Base-by-base conservation (phyloP, 1,140 invertebrate genomes). In the Zaprionus nigranus region DNA sequence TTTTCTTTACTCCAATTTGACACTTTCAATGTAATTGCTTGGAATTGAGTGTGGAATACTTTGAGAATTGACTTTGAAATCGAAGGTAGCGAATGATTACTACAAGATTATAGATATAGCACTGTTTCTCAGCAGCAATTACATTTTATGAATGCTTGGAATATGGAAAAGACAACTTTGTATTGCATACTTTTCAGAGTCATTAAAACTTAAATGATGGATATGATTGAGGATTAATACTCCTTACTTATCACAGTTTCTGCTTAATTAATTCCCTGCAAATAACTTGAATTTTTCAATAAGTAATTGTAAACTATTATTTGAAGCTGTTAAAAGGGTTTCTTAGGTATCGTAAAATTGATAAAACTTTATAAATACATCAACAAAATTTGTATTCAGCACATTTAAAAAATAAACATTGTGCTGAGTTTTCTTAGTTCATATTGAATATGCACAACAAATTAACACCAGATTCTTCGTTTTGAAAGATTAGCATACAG, bases 171-270 rank as follows among this genome's bases (percentile, higher is more conserved):
- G 3, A 11, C 0, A 3, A 11, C 0, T 3, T 9, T 7, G 0
- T 46, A 17, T 7, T 17, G 40, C 40, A 46, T 9, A 46, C 40
- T 17, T 53, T 26, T 53, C 22, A 15, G 22, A 13, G 40, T 2
- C 6, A 46, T 9, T 43, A 3, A 3, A 7, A 0, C 2, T 5
- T 17, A 17, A 43, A 1, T 9, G 0, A 0, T 3, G n/a, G 7
- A 43, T 17, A 1, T 2, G 17, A 3, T 17, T 46, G 0, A 3
- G 3, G n/a, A 0, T 17, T 9, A 2, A 3, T 17, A 6, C 2
- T 46, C 7, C 7, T 1, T 9, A 0, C 2, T 11, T 17, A 9
- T 17, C 2, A 9, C 7, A 17, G 40, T 9, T 17, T 17, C 2
- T 40, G 30, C 30, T 34, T 3, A 11, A 11, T 11, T 11, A 0